These are phyloP conservation scores for Moxostoma hubbsi DNA, from an alignment of 2,797 vertebrate genomes.

Conservation along the genomic window DNA sequence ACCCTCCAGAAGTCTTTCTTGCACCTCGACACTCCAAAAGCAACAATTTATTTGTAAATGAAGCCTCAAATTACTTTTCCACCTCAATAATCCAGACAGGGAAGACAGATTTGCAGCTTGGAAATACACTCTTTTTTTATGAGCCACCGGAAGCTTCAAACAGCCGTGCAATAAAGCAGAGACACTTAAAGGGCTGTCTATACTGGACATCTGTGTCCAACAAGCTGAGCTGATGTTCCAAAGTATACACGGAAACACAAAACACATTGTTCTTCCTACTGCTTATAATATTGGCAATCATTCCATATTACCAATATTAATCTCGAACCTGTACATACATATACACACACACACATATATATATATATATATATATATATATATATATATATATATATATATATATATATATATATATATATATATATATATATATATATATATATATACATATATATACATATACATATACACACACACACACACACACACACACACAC, in stretches of 20 bases:
- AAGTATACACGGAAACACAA: slow-evolving; percentile 31
- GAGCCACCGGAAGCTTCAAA: slow-evolving; percentile 47
- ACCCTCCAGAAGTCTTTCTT: slow-evolving; percentile 48
- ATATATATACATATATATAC: no score
- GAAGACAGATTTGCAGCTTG: slow-evolving; percentile 51
- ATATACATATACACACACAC: no score
- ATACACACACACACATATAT: no score
- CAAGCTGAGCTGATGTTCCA: slow-evolving; percentile 22
- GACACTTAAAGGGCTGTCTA: slow-evolving; percentile 46
- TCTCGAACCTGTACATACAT: background rate
- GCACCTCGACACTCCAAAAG: slow-evolving; percentile 64
- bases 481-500: no score
- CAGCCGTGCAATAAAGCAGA: slow-evolving; percentile 50
- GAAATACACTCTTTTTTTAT: slow-evolving; percentile 28
- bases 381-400: no score
- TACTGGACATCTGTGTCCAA: slow-evolving; percentile 37
- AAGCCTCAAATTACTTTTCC: slow-evolving; percentile 56
- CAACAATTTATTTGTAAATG: slow-evolving; percentile 58
- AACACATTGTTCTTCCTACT: background rate
- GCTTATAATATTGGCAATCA: slow-evolving; percentile 6
- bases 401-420: no score
- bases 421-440: no score
- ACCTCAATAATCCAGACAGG: slow-evolving; percentile 55
- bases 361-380: no score
- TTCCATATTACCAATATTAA: slow-evolving; percentile 4